Evolutionary conservation across 2,113 vertebrate genomes (phyloP).

Genomic region (Pseudopipra pipra): DNA sequence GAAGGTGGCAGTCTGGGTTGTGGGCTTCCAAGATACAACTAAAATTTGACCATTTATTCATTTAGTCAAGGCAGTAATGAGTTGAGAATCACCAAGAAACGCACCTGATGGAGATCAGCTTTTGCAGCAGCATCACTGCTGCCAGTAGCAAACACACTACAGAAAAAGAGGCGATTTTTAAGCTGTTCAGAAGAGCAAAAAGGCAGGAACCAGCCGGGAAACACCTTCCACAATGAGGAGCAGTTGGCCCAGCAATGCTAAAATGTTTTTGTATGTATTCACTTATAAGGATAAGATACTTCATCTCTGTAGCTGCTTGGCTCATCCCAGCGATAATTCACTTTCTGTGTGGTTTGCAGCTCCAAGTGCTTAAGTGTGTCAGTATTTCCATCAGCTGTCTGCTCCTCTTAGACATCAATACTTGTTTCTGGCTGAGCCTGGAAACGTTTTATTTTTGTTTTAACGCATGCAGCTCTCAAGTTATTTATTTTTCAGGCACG

Average conservation of each 20-base stretch:
- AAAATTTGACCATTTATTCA: not conserved
- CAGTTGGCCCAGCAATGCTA: not conserved
- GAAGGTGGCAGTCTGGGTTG: not conserved
- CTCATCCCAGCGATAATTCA: constrained; percentile 38
- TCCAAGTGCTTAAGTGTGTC: constrained; percentile 18
- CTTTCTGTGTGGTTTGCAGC: constrained; percentile 5
- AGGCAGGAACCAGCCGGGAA: not conserved
- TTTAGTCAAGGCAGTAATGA: not conserved
- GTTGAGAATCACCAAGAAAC: not conserved
- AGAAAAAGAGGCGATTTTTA: not conserved
- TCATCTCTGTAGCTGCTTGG: constrained; percentile 17
- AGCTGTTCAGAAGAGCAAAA: not conserved
- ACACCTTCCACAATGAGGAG: not conserved
- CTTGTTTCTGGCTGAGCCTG: constrained; percentile 12
- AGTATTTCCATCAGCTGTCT: constrained; percentile 57
- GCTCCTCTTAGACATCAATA: constrained; percentile 22
- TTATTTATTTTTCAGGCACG: not conserved
- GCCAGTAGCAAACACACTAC: not conserved
- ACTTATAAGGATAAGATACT: constrained; percentile 54
- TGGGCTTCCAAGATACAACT: not conserved
- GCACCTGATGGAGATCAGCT: not conserved
- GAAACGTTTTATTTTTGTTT: constrained; percentile 38
- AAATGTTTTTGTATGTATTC: constrained; percentile 17
- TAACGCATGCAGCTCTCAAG: not conserved
- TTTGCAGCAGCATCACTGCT: not conserved